These are phyloP conservation scores for Acromyrmex charruanus DNA, from an alignment of 1,140 invertebrate species.

Conservation along the genomic window DNA sequence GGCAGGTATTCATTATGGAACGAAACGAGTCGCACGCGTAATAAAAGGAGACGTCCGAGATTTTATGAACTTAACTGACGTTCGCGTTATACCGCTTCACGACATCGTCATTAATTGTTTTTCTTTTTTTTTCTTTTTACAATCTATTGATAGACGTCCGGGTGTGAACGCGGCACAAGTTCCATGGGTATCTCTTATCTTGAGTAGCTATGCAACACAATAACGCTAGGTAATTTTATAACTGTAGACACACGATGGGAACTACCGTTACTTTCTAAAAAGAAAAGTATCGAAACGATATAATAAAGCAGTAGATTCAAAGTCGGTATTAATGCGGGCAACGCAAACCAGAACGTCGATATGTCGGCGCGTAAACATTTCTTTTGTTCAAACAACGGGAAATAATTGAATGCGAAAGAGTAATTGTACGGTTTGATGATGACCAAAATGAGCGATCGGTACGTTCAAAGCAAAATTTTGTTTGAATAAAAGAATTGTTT, in stretches of 20 bases:
- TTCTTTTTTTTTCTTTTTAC: not conserved
- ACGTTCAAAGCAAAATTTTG: not conserved
- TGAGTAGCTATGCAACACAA: not conserved
- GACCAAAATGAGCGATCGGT: conserved; percentile 12
- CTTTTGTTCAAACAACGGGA: conserved; percentile 22
- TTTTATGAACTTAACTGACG: not conserved
- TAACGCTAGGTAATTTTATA: not conserved
- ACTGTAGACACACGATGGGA: not conserved
- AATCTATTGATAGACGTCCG: not conserved
- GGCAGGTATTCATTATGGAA: conserved; percentile 31
- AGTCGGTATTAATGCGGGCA: not conserved
- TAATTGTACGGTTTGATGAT: conserved; percentile 26
- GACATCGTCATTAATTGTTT: not conserved
- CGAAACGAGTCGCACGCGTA: conserved; percentile 27
- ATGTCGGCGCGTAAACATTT: conserved; percentile 14
- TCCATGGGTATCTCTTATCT: not conserved
- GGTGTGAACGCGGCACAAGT: not conserved
- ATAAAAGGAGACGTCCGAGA: conserved; percentile 35
- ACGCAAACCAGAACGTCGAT: not conserved
- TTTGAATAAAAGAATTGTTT: conserved; percentile 19
- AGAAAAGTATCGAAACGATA: not conserved
- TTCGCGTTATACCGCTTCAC: not conserved
- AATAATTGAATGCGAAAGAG: conserved; percentile 26
- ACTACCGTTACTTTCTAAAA: not conserved
- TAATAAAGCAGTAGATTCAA: conserved; percentile 3